Evolutionary conservation across 1,140 invertebrate species (phyloP), one percentile per base, ranked within the genome.

Genomic region (Teleopsis dalmanni): DNA sequence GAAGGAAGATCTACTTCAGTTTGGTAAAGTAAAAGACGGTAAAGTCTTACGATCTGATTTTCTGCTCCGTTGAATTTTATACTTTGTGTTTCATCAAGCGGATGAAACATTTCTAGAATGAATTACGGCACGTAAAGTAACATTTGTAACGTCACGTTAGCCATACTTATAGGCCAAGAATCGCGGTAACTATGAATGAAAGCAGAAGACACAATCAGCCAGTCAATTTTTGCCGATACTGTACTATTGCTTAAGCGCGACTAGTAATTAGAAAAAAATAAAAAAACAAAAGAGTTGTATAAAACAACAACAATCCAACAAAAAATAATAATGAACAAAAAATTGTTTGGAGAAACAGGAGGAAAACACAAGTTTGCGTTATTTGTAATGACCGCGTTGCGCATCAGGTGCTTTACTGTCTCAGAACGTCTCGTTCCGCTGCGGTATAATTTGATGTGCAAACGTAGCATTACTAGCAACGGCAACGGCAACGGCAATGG

Each of bases 401-500:
- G 44, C 44, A 46, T 46, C 44, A 46, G 44, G 44, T 46, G 44
- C 44, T 46, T 46, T 35, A 46, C 44, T 31, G 44, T 31, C 44
- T 46, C 33, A 16, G 33, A 31, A 31, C 19, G 29, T 9, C 27
- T 9, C 13, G n/a, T n/a, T n/a, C 13, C 27, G 27, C 13, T 31
- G 27, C 13, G 27, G 27, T 31, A 31, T 31, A 7, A 9, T 31
- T 31, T 31, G 27, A n/a, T 7, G 7, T 31, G 27, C 27, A n/a
- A n/a, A n/a, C n/a, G n/a, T n/a, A n/a, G n/a, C n/a, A n/a, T n/a
- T n/a, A n/a, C n/a, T n/a, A n/a, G n/a, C n/a, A n/a, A n/a, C n/a
- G n/a, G n/a, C n/a, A n/a, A n/a, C n/a, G n/a, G n/a, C n/a, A n/a
- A n/a, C n/a, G n/a, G n/a, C n/a, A n/a, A n/a, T n/a, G n/a, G n/a